Evolutionary conservation across 2,797 vertebrate genomes (phyloP).

Genomic region (Mallotus villosus): DNA sequence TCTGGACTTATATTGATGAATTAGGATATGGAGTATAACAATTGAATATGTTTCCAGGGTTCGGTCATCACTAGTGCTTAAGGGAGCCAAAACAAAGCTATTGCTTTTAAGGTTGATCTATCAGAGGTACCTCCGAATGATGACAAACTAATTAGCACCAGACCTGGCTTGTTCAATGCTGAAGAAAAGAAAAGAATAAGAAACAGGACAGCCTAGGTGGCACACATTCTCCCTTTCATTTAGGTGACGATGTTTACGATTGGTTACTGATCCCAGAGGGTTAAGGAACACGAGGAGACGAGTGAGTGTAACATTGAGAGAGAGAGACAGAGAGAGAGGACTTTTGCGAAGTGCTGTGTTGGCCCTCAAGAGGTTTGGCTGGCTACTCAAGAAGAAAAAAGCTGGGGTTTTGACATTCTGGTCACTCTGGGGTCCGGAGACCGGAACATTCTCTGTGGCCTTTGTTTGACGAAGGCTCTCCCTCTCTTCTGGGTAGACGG

Average conservation of each 20-base stretch:
- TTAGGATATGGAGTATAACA: too few species aligned
- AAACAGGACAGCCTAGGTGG: too few species aligned
- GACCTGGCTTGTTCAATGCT: background rate
- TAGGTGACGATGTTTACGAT: background rate
- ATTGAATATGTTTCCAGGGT: background rate
- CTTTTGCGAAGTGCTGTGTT: background rate
- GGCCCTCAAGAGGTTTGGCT: background rate
- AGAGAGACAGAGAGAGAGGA: too few species aligned
- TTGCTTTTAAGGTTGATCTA: background rate
- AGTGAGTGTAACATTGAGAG: background rate
- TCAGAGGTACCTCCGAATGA: background rate
- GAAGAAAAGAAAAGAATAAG: too few species aligned
- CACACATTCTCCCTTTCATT: too few species aligned
- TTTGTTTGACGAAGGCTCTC: constrained; percentile 13
- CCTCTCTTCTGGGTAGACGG: background rate
- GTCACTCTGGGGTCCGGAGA: constrained; percentile 36
- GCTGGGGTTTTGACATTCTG: constrained; percentile 45
- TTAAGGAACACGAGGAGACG: background rate
- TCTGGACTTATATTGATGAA: background rate
- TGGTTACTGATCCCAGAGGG: background rate
- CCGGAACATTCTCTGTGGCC: constrained; percentile 31
- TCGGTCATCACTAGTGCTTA: background rate
- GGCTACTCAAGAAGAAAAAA: background rate
- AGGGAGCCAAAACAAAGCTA: background rate
- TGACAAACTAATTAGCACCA: background rate